Conservation (phyloP, 2,113 vertebrate genomes). For the Chloropsis hardwickii region DNA sequence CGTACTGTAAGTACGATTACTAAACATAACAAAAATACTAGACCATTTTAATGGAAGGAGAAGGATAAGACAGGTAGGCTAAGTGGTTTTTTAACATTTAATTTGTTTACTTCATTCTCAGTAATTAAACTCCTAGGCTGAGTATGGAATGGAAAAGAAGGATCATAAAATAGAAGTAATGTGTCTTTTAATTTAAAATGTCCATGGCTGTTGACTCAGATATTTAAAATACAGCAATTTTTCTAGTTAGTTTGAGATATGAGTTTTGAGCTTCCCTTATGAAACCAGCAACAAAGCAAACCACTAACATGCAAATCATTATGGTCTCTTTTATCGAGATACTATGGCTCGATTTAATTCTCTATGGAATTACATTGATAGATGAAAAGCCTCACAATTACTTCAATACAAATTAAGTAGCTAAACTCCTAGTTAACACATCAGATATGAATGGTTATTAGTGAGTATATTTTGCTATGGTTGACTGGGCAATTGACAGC, state of each 20-base stretch:
- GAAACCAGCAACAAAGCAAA: not conserved
- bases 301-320: not conserved
- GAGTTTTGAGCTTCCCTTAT: not conserved
- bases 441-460: not conserved
- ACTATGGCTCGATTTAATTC: not conserved
- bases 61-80: not conserved
- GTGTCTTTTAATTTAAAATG: not conserved
- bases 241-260: not conserved
- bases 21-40: not conserved
- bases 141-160: not conserved
- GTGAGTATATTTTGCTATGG: not conserved
- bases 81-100: not conserved
- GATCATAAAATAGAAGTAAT: not conserved
- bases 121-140: not conserved
- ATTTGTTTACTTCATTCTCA: not conserved
- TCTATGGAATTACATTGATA: not conserved
- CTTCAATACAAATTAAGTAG: not conserved
- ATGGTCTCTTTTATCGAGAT: not conserved
- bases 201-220: not conserved
- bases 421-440: not conserved
- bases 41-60: not conserved
- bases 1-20: not conserved
- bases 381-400: slow-evolving; percentile 1
- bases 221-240: not conserved
- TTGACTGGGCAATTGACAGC: slow-evolving; percentile 7